Evolutionary conservation across 1,140 invertebrate genomes (phyloP), one percentile per base, ranked within the genome.

Genomic region (Drosophila pruinosa): DNA sequence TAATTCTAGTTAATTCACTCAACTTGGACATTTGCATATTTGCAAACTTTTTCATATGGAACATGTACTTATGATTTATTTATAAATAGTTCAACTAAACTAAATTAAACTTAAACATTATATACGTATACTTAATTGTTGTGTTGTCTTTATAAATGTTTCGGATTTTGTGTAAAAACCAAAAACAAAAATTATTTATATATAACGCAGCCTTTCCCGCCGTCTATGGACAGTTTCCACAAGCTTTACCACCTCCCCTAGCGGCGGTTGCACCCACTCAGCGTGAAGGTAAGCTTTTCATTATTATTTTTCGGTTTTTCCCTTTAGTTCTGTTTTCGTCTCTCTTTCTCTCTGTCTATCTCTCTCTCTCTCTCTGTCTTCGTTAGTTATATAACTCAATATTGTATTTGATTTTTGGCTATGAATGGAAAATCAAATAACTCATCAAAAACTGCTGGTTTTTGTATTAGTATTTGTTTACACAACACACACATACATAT

Each of bases 181-280:
- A 90, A 89, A 83, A 77, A 82, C 76, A 80, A 86, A 89, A 90
- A 91, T 91, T 93, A 93, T 94, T 93, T 94, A 94, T 94, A 94
- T 94, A 94, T 95, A 95, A 94, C 94, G 94, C 96, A 95, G 97
- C 97, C 93, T 98, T 97, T 93, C 97, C 97, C 92, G 96, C 97
- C 92, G 96, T 98, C 91, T 98, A 98, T 93, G 96, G 97, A 91
- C 97, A 98, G 94, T 97, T 97, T 93, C 97, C 97, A 93, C 97
- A 98, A 94, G 96, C 97, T 90, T 95, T 98, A 90, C 95, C 96
- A 90, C 97, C 97, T 92, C 96, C 97, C 92, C 95, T 97, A 93
- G 95, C 96, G 86, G 95, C 97, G 83, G 96, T 97, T 92, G 95
- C 97, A 83, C 95, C 96, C 64, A 95, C 96, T 91, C 97, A 97